Evolutionary conservation across 1,140 invertebrate species (phyloP).

Genomic region (Magallana angulata): DNA sequence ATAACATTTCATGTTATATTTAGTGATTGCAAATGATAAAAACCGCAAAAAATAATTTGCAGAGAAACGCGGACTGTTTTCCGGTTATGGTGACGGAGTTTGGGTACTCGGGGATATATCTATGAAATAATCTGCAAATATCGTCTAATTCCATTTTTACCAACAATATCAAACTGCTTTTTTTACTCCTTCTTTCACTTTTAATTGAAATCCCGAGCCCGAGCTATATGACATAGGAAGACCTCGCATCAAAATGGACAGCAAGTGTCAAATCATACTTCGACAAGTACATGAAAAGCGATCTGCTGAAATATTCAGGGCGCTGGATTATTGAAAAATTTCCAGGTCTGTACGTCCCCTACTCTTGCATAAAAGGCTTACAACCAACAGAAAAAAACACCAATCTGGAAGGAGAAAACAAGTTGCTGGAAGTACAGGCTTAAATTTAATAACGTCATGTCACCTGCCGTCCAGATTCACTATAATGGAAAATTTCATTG

Average conservation of each 20-base stretch:
- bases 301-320: not conserved
- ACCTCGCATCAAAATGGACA: not conserved
- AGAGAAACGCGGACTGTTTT: no score
- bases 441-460: not conserved
- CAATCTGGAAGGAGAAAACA: not conserved
- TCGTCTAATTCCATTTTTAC: no score
- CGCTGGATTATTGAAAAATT: constrained; percentile 43
- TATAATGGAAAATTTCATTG: not conserved
- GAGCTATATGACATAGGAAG: not conserved
- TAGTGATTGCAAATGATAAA: no score
- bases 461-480: not conserved
- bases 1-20: no score
- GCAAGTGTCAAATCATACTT: not conserved
- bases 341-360: constrained; percentile 29
- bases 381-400: not conserved
- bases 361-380: constrained; percentile 30
- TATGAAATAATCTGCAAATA: no score
- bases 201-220: no score
- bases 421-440: not conserved
- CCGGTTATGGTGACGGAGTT: no score
- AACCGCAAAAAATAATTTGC: no score
- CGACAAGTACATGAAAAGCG: not conserved
- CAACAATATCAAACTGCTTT: no score
- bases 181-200: no score
- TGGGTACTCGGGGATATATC: no score